phyloP scores from a whole-genome alignment of 1,140 invertebrate genomes.

The Lamellibrachia luymesi region DNA sequence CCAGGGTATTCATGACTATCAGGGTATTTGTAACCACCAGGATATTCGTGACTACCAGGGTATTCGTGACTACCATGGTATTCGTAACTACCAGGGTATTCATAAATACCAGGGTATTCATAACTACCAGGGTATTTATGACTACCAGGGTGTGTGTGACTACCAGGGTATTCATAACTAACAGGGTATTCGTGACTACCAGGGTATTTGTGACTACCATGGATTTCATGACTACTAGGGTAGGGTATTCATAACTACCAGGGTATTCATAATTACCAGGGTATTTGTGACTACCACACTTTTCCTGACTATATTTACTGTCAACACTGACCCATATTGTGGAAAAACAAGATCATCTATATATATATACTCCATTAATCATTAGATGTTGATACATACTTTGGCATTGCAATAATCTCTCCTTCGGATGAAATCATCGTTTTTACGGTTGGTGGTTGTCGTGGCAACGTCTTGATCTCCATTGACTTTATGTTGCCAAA shows the following conservation, averaged over 20 bases:
- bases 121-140: not conserved
- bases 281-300: not conserved
- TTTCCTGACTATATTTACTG: not conserved
- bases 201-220: not conserved
- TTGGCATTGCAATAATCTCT: slow-evolving; percentile 51
- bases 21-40: too few relatives aligned
- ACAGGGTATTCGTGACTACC: not conserved
- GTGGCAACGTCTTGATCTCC: slow-evolving; percentile 42
- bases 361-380: not conserved
- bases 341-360: not conserved
- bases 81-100: not conserved
- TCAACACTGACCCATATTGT: not conserved
- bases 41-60: too few relatives aligned
- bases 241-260: not conserved
- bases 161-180: not conserved
- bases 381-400: slow-evolving; percentile 29
- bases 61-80: too few relatives aligned
- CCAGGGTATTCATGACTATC: too few relatives aligned
- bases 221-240: not conserved
- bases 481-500: slow-evolving; percentile 64
- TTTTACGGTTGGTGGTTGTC: slow-evolving; percentile 47
- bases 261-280: not conserved
- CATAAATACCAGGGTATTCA: not conserved
- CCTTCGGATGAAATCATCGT: slow-evolving; percentile 52
- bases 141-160: not conserved